phyloP scores from a whole-genome alignment of 2,888 invertebrate species.

The Drosophila incognita region DNA sequence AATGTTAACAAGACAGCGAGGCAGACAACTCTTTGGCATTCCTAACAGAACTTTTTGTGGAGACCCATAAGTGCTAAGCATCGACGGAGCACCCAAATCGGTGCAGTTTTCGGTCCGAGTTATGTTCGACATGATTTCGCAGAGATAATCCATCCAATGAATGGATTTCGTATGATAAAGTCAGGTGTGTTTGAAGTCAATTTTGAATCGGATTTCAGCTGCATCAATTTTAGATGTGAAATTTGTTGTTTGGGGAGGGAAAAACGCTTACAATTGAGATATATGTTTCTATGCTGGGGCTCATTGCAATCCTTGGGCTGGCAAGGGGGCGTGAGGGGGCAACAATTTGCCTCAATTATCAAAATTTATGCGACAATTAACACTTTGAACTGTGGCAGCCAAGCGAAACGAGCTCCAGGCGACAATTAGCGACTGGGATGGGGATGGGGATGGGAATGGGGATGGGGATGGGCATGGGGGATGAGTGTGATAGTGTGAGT shows the following conservation, averaged over 20 bases:
- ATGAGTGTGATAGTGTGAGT: not conserved
- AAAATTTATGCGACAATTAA: conserved; percentile 75
- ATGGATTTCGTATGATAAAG: not conserved
- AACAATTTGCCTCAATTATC: conserved; percentile 66
- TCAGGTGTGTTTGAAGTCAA: not conserved
- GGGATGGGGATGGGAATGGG: not conserved
- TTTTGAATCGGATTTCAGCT: not conserved
- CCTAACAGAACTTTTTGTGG: not conserved
- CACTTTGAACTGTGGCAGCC: conserved; percentile 70
- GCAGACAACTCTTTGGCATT: not conserved
- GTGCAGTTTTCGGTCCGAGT: not conserved
- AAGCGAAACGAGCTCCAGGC: conserved; percentile 28
- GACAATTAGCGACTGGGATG: conserved; percentile 5
- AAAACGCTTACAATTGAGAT: not conserved
- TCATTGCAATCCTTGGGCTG: conserved; percentile 24
- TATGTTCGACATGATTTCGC: not conserved
- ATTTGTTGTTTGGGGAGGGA: not conserved
- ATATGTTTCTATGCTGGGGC: not conserved
- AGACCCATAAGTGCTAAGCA: not conserved
- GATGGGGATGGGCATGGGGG: not conserved
- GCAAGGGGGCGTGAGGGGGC: not conserved
- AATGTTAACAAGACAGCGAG: conserved; percentile 14
- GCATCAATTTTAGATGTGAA: not conserved
- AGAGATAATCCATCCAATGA: not conserved
- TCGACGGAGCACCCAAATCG: not conserved